Percentiles rank a stretch among this genome's conserved stretches.
phyloP scores from a whole-genome alignment of 2,888 invertebrate species.

The Abscondita cerata region DNA sequence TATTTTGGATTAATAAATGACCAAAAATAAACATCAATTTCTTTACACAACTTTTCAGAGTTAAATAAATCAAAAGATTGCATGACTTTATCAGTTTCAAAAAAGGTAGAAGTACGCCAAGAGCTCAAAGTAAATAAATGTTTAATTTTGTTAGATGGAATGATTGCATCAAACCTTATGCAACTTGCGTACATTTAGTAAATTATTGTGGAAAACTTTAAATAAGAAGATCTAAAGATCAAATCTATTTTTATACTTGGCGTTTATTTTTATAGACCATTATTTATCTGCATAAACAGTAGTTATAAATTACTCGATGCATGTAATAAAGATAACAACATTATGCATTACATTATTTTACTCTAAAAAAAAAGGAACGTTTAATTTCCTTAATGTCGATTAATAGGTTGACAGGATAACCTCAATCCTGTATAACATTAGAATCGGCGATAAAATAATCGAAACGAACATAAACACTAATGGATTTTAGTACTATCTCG shows the following conservation, averaged over 20 bases:
- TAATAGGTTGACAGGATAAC: background rate
- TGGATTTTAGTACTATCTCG: slow-evolving; percentile 7
- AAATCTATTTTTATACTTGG: slow-evolving; percentile 23
- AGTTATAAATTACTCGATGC: slow-evolving; percentile 25
- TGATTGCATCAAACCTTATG: slow-evolving; percentile 15
- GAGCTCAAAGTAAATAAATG: slow-evolving; percentile 16
- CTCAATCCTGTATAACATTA: slow-evolving; percentile 2
- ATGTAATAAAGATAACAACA: slow-evolving; percentile 28
- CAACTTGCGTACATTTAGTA: slow-evolving; percentile 12
- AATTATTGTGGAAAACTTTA: background rate
- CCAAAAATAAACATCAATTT: background rate
- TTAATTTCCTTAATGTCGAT: slow-evolving; percentile 1
- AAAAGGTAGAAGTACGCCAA: background rate
- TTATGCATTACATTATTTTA: slow-evolving; percentile 10
- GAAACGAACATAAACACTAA: background rate
- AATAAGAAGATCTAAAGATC: slow-evolving; percentile 10
- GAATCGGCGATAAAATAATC: slow-evolving; percentile 1
- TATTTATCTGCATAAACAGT: slow-evolving; percentile 23
- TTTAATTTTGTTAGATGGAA: slow-evolving; percentile 19
- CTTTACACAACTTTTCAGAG: background rate
- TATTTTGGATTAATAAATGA: slow-evolving; percentile 6
- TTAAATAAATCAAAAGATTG: slow-evolving; percentile 14
- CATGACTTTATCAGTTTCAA: slow-evolving; percentile 1
- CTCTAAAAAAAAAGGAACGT: slow-evolving; percentile 10
- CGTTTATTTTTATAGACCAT: slow-evolving; percentile 23